Evolutionary conservation across 2,113 vertebrate species (phyloP).

Genomic region (Pogona vitticeps): DNA sequence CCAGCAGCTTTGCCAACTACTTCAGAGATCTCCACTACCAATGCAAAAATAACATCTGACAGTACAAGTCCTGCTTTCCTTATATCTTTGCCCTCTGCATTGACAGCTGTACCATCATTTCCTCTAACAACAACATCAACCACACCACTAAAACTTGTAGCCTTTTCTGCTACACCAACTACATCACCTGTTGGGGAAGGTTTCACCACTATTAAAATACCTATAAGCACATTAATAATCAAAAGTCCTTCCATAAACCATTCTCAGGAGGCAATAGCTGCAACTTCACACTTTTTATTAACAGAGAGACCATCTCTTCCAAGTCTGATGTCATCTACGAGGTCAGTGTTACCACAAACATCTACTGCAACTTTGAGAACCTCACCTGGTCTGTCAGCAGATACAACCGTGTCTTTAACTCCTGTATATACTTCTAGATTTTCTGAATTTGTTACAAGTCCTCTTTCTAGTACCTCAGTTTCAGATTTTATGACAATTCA

Average conservation of each 20-base stretch:
- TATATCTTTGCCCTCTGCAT: not conserved
- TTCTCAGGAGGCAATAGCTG: conserved; percentile 25
- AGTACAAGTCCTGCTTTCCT: not conserved
- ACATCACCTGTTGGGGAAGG: conserved; percentile 20
- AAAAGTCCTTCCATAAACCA: conserved; percentile 42
- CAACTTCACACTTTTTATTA: conserved; percentile 12
- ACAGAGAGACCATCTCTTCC: conserved; percentile 34
- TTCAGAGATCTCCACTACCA: conserved; percentile 39
- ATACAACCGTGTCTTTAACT: conserved; percentile 28
- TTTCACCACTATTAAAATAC: conserved; percentile 51
- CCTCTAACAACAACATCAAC: not conserved
- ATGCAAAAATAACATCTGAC: not conserved
- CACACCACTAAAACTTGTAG: conserved; percentile 18
- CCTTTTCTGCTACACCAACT: conserved; percentile 27
- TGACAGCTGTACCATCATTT: conserved; percentile 19
- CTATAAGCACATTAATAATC: conserved; percentile 46
- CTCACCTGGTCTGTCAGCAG: not conserved
- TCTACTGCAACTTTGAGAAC: conserved; percentile 1
- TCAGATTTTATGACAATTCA: conserved; percentile 25
- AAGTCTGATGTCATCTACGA: conserved; percentile 22
- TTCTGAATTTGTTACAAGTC: conserved; percentile 24
- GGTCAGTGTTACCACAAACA: not conserved
- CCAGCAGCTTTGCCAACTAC: conserved; percentile 49
- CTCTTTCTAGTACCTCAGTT: conserved; percentile 30
- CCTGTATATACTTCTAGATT: conserved; percentile 17